Conservation (phyloP, 2,113 vertebrate genomes). For the Otis tarda region DNA sequence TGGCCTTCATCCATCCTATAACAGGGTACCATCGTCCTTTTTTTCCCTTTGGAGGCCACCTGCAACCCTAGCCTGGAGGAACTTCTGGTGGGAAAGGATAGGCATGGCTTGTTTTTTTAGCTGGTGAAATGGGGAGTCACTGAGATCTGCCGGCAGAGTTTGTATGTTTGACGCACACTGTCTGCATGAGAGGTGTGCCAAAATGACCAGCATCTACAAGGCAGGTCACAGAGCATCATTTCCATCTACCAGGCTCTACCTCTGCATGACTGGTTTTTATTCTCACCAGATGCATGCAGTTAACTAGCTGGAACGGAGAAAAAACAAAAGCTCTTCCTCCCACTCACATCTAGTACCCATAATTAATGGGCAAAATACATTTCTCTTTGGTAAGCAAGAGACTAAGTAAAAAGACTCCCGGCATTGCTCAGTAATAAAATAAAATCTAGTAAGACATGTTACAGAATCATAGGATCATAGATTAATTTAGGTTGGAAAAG, state of each 20-base stretch:
- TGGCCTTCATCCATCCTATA: background rate
- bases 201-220: background rate
- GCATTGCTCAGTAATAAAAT: background rate
- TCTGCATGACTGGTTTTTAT: background rate
- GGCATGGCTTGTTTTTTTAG: background rate
- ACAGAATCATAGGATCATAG: background rate
- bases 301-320: background rate
- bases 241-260: background rate
- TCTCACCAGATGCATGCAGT: background rate
- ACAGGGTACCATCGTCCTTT: background rate
- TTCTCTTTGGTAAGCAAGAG: background rate
- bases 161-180: background rate
- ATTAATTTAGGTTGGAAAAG: too few species aligned
- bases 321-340: background rate
- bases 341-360: background rate
- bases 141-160: background rate
- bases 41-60: background rate
- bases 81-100: background rate
- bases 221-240: background rate
- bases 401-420: background rate
- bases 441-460: background rate
- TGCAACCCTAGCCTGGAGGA: background rate
- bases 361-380: background rate
- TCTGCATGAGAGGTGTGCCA: background rate
- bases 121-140: background rate